Evolutionary conservation across 2,797 vertebrate genomes (phyloP).

Genomic region (Lerista edwardsae): DNA sequence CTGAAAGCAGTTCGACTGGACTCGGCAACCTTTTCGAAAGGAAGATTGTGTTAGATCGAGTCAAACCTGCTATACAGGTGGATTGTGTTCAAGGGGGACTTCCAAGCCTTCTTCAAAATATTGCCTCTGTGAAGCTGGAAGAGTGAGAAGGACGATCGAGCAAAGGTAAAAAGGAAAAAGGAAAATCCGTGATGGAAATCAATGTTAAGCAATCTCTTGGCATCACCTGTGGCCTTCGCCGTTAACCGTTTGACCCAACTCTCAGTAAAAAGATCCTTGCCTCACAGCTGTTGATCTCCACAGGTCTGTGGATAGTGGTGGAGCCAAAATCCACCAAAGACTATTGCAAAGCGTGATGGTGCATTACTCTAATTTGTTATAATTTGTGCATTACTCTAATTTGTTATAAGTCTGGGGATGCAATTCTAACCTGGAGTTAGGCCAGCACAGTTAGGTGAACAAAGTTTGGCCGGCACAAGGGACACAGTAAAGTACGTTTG

Average conservation of each 20-base stretch:
- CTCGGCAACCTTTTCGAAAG: conserved; percentile 54
- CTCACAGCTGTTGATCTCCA: not conserved
- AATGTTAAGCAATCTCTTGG: conserved; percentile 19
- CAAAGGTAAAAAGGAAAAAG: conserved; percentile 51
- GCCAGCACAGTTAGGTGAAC: too few relatives aligned
- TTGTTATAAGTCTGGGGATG: too few relatives aligned
- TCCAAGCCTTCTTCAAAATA: conserved; percentile 70
- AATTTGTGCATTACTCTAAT: too few relatives aligned
- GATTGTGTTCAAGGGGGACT: conserved; percentile 60
- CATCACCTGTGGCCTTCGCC: conserved; percentile 40
- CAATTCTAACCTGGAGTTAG: too few relatives aligned
- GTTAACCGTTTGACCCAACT: conserved; percentile 64
- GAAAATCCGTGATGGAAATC: conserved; percentile 58
- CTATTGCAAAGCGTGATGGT: not conserved
- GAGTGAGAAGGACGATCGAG: conserved; percentile 56
- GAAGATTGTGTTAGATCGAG: conserved; percentile 69
- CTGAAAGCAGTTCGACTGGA: conserved; percentile 5
- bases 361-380: not conserved
- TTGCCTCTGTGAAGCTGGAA: conserved; percentile 58
- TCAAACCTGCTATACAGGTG: conserved; percentile 63
- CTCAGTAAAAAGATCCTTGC: conserved; percentile 41
- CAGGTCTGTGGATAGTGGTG: not conserved
- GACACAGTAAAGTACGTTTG: too few relatives aligned
- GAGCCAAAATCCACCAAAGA: conserved; percentile 6
- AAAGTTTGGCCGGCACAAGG: too few relatives aligned